Base-by-base conservation (phyloP, 1,140 invertebrate species). In the Camponotus floridanus region DNA sequence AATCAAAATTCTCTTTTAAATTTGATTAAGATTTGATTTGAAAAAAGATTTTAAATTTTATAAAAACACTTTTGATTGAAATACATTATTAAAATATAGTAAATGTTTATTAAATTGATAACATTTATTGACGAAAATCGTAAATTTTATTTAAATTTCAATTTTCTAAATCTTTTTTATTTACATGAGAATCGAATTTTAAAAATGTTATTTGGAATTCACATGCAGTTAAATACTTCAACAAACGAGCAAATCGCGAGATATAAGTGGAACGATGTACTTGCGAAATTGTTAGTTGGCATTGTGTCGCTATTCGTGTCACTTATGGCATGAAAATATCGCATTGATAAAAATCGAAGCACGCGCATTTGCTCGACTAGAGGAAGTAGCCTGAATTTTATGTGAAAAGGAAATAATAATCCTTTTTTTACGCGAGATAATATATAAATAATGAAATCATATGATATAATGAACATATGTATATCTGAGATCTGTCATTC, bases 201-300 rank as follows among this genome's bases (percentile, higher is more conserved):
- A 65, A 91, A 81, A 81, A 61, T 79, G 1, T 21, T 15, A 18
- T 57, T 51, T 18, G 65, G 36, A 59, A 70, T 86, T 33, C 13
- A 15, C 26, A n/a, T 51, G 9, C 3, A 39, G 36, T 15, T 48
- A 57, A 73, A 83, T 65, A 13, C 4, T 85, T 33, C 21, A 18
- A 36, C 45, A 48, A 70, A 80, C 76, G 15, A 59, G 45, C 61
- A 45, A 71, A 42, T 89, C 81, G 73, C 76, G 21, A 51, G 18
- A 80, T 67, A 51, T 21, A 42, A 61, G 79, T 79, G 33, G 33
- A 85, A 64, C 78, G 86, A 89, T 88, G 90, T 42, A 80, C 42
- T 91, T 91, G 86, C 86, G 90, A 91, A 91, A 91, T 85, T 73
- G 68, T 87, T 83, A 45, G 61, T 70, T 26, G 55, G 73, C 42